These are phyloP conservation scores for Zhuqinia jingwanae DNA, from an alignment of 2,888 invertebrate species.

Conservation along the genomic window DNA sequence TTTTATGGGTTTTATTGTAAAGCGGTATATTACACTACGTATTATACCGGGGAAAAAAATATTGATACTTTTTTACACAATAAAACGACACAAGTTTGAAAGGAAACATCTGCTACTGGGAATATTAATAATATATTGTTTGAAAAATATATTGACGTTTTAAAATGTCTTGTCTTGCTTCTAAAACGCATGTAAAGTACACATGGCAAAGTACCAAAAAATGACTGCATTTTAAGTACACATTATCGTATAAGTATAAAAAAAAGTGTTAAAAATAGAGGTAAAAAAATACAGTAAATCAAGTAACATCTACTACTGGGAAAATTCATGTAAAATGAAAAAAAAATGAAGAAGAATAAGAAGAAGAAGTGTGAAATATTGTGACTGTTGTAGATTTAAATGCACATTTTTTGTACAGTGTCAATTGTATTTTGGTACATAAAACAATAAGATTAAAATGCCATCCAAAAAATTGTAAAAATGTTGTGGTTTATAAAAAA, in stretches of 20 bases:
- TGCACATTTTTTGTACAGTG: slow-evolving; percentile 43
- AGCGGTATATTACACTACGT: too few species aligned
- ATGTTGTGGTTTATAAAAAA: background rate
- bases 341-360: slow-evolving; percentile 1
- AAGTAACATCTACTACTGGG: background rate
- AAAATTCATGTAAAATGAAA: background rate
- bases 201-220: slow-evolving; percentile 54
- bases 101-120: slow-evolving; percentile 10
- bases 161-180: background rate
- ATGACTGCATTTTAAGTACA: slow-evolving; percentile 59
- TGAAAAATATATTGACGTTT: background rate
- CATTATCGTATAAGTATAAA: slow-evolving; percentile 22
- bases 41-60: background rate
- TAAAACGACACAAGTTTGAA: background rate
- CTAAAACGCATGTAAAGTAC: background rate
- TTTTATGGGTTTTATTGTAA: too few species aligned
- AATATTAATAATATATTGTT: background rate
- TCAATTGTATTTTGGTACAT: slow-evolving; percentile 42
- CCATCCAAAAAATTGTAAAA: slow-evolving; percentile 41
- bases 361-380: background rate
- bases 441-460: slow-evolving; percentile 39
- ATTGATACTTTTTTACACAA: background rate
- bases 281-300: slow-evolving; percentile 3
- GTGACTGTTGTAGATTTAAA: slow-evolving; percentile 36
- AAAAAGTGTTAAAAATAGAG: slow-evolving; percentile 21